Conservation (phyloP, 1,140 invertebrate genomes). For the Caerostris extrusa region DNA sequence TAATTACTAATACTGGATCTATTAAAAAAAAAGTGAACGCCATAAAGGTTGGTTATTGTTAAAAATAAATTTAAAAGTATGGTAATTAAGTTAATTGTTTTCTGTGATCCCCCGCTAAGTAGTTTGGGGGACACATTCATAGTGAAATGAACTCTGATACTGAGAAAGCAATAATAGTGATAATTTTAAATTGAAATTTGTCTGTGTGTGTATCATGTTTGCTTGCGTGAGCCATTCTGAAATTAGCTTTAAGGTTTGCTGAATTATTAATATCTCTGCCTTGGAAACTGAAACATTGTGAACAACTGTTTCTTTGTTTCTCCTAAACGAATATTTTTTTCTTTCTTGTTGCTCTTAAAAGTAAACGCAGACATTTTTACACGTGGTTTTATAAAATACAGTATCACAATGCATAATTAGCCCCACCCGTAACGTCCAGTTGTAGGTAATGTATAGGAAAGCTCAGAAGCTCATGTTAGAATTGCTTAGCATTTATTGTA, state of each 20-base stretch:
- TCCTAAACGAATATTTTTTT: not conserved
- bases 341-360: too few species aligned
- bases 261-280: constrained; percentile 1
- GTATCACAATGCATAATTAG: too few species aligned
- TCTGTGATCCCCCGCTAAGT: not conserved
- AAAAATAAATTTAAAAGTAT: not conserved
- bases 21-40: not conserved
- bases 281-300: not conserved
- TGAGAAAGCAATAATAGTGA: not conserved
- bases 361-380: too few species aligned
- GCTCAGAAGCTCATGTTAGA: too few species aligned
- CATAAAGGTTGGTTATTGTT: not conserved
- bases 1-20: not conserved
- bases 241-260: not conserved
- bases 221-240: not conserved
- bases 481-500: too few species aligned
- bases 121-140: not conserved
- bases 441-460: too few species aligned
- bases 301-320: constrained; percentile 3
- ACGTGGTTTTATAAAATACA: too few species aligned
- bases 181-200: not conserved
- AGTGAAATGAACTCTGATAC: not conserved
- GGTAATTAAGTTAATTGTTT: not conserved
- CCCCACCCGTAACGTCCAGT: too few species aligned
- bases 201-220: not conserved